Conservation (phyloP, 1,140 invertebrate species). For the Temnothorax longispinosus region DNA sequence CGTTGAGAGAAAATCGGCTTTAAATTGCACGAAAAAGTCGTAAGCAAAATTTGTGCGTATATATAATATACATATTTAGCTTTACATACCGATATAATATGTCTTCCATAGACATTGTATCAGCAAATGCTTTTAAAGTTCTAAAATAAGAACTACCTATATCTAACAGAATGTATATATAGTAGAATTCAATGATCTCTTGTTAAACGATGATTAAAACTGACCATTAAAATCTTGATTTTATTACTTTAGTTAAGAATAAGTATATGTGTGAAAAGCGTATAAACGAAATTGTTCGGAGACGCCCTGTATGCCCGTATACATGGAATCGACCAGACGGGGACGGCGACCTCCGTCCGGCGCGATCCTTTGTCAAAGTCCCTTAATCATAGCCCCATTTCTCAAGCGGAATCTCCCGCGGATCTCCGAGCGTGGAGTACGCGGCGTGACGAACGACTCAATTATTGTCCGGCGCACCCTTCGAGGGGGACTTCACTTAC, state of each 20-base stretch:
- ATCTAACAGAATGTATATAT: neutral
- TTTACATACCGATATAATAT: neutral
- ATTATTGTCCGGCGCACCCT: conserved; percentile 44
- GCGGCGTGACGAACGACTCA: conserved; percentile 55
- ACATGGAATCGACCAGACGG: neutral
- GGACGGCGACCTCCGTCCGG: conserved; percentile 5
- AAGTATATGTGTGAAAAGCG: neutral
- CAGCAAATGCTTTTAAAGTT: no score
- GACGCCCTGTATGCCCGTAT: neutral
- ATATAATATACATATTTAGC: neutral
- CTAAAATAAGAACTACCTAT: no score
- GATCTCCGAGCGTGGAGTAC: conserved; percentile 48
- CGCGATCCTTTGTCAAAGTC: conserved; percentile 53
- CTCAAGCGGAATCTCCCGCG: conserved; percentile 55
- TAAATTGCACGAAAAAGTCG: neutral
- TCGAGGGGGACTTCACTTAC: conserved; percentile 75
- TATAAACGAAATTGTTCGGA: neutral
- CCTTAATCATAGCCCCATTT: conserved; percentile 51
- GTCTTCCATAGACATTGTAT: neutral
- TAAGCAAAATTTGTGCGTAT: neutral
- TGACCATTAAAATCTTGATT: neutral
- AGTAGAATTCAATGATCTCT: neutral
- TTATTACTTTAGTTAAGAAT: neutral
- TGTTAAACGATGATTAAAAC: neutral
- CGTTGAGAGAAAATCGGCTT: neutral